Conservation (phyloP, 1,140 invertebrate genomes). For the Cephus cinctus region DNA sequence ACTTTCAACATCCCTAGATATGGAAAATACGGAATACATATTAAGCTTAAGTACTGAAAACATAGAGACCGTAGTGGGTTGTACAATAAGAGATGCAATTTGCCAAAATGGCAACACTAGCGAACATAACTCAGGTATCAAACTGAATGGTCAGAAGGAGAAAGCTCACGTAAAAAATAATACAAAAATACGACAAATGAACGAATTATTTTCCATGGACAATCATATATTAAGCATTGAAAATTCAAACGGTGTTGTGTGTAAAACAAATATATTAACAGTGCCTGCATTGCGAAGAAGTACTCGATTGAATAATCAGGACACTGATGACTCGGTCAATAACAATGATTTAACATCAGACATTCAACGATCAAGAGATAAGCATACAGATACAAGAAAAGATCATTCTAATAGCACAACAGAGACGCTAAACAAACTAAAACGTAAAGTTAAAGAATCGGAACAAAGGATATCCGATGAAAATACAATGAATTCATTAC, state of each 20-base stretch:
- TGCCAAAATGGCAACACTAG: slow-evolving; percentile 11
- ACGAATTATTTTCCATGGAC: slow-evolving; percentile 29
- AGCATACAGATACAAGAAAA: slow-evolving; percentile 20
- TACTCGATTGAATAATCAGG: slow-evolving; percentile 44
- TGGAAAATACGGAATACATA: slow-evolving; percentile 44
- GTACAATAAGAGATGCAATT: slow-evolving; percentile 21
- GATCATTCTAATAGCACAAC: slow-evolving; percentile 18
- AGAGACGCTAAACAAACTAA: slow-evolving; percentile 26
- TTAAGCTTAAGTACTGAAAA: slow-evolving; percentile 40
- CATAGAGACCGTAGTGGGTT: slow-evolving; percentile 37
- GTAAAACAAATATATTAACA: background rate
- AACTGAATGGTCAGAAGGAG: slow-evolving; percentile 4
- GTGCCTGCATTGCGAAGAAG: slow-evolving; percentile 44
- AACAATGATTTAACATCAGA: slow-evolving; percentile 17
- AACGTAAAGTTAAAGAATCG: slow-evolving; percentile 36
- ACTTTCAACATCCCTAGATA: slow-evolving; percentile 38
- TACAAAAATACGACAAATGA: slow-evolving; percentile 19
- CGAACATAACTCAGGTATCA: slow-evolving; percentile 14
- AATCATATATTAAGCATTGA: background rate
- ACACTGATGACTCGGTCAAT: slow-evolving; percentile 34
- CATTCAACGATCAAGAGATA: background rate
- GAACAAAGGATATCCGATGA: slow-evolving; percentile 37
- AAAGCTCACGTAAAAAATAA: slow-evolving; percentile 5
- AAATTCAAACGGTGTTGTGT: background rate
- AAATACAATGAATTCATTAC: slow-evolving; percentile 16